phyloP scores from a whole-genome alignment of 2,797 vertebrate species.

The Characodon lateralis region DNA sequence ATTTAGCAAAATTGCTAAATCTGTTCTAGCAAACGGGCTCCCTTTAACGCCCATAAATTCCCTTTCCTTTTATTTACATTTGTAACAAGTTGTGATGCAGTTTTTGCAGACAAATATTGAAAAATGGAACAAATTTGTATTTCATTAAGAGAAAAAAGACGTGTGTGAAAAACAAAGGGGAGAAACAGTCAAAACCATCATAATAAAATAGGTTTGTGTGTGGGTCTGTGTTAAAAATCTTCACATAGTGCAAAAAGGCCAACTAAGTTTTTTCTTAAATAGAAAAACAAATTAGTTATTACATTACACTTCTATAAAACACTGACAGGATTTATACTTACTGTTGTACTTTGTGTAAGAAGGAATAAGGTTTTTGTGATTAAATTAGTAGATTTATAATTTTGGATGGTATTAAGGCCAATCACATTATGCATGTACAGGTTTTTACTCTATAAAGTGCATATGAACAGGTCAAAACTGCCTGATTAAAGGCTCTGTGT shows the following conservation, averaged over 20 bases:
- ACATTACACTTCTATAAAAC: background rate
- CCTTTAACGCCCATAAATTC: background rate
- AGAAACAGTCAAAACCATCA: background rate
- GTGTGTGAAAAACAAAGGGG: background rate
- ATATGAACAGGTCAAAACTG: background rate
- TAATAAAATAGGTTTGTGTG: background rate
- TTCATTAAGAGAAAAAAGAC: background rate
- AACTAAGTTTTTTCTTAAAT: background rate
- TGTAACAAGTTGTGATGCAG: background rate
- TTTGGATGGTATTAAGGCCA: no score
- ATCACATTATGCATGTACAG: no score
- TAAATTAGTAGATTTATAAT: no score
- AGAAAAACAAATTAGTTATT: background rate
- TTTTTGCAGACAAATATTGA: background rate
- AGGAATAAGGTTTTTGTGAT: no score
- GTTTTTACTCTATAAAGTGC: background rate
- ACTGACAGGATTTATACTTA: no score
- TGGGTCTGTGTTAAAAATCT: background rate
- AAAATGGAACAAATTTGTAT: background rate
- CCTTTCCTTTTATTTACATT: background rate
- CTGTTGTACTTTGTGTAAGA: no score
- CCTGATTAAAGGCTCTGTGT: no score
- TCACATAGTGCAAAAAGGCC: background rate
- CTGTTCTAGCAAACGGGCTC: background rate
- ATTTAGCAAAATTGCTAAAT: background rate